These are phyloP conservation scores for Mus minutoides DNA, from an alignment of 2,797 vertebrate species.

Conservation along the genomic window DNA sequence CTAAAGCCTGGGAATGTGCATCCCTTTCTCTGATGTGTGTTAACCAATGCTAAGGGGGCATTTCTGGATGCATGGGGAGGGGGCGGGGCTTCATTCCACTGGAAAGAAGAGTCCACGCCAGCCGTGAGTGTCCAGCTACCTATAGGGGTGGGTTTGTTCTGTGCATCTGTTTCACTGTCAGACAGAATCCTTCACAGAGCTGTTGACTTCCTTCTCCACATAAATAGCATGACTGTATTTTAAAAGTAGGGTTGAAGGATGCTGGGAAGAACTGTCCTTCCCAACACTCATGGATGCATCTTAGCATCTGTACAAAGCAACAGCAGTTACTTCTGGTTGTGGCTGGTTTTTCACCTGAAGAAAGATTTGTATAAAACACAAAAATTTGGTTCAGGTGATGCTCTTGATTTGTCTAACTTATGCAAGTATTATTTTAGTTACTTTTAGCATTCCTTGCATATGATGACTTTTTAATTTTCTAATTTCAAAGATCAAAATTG, in stretches of 20 bases:
- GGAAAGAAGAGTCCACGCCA: slow-evolving; percentile 2
- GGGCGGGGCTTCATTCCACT: slow-evolving; percentile 34
- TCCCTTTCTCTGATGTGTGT: slow-evolving; percentile 41
- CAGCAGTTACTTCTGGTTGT: neutral
- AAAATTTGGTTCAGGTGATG: slow-evolving; percentile 1
- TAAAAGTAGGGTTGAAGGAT: neutral
- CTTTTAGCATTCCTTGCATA: neutral
- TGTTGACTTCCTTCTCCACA: neutral
- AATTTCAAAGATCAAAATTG: slow-evolving; percentile 23
- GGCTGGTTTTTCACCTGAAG: neutral
- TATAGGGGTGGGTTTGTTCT: slow-evolving; percentile 2
- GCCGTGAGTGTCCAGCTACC: slow-evolving; percentile 19
- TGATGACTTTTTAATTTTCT: neutral
- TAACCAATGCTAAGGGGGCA: neutral
- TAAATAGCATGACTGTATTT: neutral
- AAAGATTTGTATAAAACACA: slow-evolving; percentile 23
- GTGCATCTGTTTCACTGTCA: neutral
- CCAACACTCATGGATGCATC: neutral
- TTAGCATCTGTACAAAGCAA: neutral
- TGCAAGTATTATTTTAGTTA: neutral
- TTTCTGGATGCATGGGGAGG: neutral
- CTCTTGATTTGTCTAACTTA: slow-evolving; percentile 29
- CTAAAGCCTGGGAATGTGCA: slow-evolving; percentile 43
- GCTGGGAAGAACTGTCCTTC: neutral
- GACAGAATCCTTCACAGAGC: neutral